Base-by-base conservation (phyloP, 2,888 invertebrate species). In the Linyphia triangularis region DNA sequence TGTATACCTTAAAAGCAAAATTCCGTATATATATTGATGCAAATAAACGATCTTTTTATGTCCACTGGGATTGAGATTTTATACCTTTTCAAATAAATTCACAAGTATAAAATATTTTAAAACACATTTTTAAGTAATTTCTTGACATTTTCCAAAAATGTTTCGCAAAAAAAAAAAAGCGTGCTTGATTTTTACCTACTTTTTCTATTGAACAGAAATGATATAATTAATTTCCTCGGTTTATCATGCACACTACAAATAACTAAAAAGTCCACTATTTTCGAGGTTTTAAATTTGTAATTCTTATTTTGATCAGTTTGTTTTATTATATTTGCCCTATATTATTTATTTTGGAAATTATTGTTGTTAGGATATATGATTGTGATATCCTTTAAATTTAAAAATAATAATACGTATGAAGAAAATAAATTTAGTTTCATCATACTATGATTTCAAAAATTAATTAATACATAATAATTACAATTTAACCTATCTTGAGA, bases 61-160 rank as follows among this genome's bases (percentile, higher is more conserved):
- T 30, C 57, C 22, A 6, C 2, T 3, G 2, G 65, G 22, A 30
- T 51, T 51, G 28, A 26, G 51, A 79, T 43, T 65, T 69, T 77
- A 67, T 67, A 79, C 22, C 51, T 67, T 28, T 67, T 79, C 19
- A 30, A n/a, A 0, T 9, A 51, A 28, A 28, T 79, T 16, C 13
- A 26, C 51, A 79, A 79, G 67, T 16, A 51, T 79, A 67, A 67
- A 79, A 51, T 67, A 67, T 67, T 79, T 79, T 26, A 22, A 79
- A 43, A 5, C 30, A 22, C 19, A 67, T 67, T 67, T 10, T 13
- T 9, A 26, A 16, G 67, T 40, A 43, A 78, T 78, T 65, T 65
- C 78, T 78, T 78, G 40, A 65, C 40, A 78, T 65, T 78, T 78
- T 28, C 24, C 13, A 72, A 28, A 72, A 43, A 51, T 28, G 51